These are phyloP conservation scores for Cydia splendana DNA, from an alignment of 1,140 invertebrate species.

Conservation along the genomic window DNA sequence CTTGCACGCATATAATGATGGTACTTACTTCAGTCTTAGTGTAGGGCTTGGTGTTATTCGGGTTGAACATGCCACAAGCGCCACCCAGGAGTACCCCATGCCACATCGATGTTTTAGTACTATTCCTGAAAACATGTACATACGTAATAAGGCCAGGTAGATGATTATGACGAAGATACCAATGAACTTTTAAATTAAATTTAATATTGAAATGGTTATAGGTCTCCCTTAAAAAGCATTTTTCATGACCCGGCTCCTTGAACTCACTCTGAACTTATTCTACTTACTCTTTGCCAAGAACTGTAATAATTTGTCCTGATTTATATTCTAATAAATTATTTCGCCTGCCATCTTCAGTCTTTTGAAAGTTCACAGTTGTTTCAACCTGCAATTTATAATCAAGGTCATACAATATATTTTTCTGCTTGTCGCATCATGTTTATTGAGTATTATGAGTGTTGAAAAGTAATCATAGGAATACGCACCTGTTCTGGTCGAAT, in stretches of 20 bases:
- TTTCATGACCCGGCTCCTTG: no score
- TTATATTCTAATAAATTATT: conserved; percentile 90
- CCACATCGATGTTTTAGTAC: conserved; percentile 61
- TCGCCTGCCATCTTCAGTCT: conserved; percentile 66
- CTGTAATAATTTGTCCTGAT: conserved; percentile 94
- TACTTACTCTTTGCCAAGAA: conserved; percentile 92
- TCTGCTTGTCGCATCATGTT: background rate
- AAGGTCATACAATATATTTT: background rate
- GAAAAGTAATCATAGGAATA: background rate
- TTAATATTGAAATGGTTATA: no score
- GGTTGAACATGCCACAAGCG: conserved; percentile 66
- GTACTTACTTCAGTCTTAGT: conserved; percentile 65
- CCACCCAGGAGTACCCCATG: conserved; percentile 64
- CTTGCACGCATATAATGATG: background rate
- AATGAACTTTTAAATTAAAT: no score
- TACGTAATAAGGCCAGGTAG: background rate
- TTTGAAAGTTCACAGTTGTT: conserved; percentile 51
- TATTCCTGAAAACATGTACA: conserved; percentile 40
- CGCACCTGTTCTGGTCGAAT: conserved; percentile 94
- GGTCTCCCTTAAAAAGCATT: no score
- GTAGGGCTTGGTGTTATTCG: conserved; percentile 57
- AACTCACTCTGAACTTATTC: background rate
- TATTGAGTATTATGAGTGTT: no score
- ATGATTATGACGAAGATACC: background rate
- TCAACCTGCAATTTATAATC: conserved; percentile 57